phyloP scores from a whole-genome alignment of 2,888 invertebrate species.

The Drosophila stalkeri region DNA sequence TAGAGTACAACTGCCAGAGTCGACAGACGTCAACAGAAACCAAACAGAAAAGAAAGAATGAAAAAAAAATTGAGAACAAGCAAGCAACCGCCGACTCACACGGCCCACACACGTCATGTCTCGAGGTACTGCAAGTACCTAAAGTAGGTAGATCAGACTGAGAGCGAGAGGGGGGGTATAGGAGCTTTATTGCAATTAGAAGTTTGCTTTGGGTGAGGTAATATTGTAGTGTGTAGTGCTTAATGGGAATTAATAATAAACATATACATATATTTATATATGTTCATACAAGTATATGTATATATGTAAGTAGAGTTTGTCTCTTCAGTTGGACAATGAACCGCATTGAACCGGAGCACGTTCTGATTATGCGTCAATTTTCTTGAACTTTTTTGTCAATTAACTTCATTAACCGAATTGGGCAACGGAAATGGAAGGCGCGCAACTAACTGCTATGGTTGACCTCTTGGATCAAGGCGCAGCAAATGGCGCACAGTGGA shows the following conservation, averaged over 20 bases:
- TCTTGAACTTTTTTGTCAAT: constrained; percentile 63
- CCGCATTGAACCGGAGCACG: constrained; percentile 46
- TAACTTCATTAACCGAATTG: constrained; percentile 65
- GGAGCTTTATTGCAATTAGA: constrained; percentile 56
- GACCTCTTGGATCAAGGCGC: constrained; percentile 58
- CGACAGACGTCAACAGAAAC: constrained; percentile 33
- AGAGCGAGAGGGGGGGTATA: background rate
- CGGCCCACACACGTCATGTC: constrained; percentile 69
- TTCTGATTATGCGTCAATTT: constrained; percentile 66
- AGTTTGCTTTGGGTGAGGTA: constrained; percentile 61
- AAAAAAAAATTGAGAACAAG: constrained; percentile 9
- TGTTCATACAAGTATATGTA: too few relatives aligned
- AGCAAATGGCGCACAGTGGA: constrained; percentile 14
- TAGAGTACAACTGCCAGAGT: constrained; percentile 45
- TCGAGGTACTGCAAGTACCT: constrained; percentile 28
- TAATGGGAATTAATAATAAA: constrained; percentile 40
- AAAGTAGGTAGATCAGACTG: constrained; percentile 45
- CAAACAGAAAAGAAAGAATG: constrained; percentile 6
- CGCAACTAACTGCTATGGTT: constrained; percentile 49
- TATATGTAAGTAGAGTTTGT: constrained; percentile 44
- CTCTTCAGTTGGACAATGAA: constrained; percentile 9
- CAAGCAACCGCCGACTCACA: constrained; percentile 65
- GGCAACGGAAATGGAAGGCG: constrained; percentile 65
- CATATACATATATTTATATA: background rate
- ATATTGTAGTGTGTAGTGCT: constrained; percentile 26